phyloP scores from a whole-genome alignment of 2,797 vertebrate species.

The Micromesistius poutassou region DNA sequence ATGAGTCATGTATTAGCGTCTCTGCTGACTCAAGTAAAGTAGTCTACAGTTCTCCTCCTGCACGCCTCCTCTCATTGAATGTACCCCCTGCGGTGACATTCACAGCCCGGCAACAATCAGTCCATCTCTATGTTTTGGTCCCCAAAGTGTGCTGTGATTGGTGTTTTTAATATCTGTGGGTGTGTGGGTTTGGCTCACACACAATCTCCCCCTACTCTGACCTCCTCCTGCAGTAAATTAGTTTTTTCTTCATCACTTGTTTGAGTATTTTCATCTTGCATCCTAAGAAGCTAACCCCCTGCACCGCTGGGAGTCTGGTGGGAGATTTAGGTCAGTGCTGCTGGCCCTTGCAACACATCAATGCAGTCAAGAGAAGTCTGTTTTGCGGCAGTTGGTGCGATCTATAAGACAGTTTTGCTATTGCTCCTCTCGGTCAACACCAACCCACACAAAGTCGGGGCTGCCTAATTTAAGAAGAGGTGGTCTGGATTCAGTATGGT shows the following conservation, averaged over 20 bases:
- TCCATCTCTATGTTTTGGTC: neutral
- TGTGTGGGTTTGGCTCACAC: neutral
- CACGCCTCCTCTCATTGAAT: slow-evolving; percentile 5
- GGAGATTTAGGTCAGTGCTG: slow-evolving; percentile 56
- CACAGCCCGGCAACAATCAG: neutral
- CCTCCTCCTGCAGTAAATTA: neutral
- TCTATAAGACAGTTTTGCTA: neutral
- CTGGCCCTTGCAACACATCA: slow-evolving; percentile 35
- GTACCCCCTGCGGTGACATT: slow-evolving; percentile 1
- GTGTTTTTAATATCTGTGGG: neutral
- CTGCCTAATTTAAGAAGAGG: too few relatives aligned
- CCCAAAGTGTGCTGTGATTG: neutral
- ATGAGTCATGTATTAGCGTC: neutral
- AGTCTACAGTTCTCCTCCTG: neutral
- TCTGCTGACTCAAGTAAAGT: neutral
- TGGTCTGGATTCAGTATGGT: neutral
- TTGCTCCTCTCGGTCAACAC: neutral
- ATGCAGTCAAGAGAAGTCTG: slow-evolving; percentile 25
- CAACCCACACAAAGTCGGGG: neutral
- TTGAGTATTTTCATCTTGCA: neutral
- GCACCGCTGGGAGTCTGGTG: slow-evolving; percentile 42
- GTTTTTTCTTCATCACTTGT: neutral
- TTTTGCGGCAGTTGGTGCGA: slow-evolving; percentile 34
- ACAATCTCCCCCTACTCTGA: neutral
- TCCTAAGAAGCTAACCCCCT: neutral